Evolutionary conservation across 1,140 invertebrate genomes (phyloP), one percentile per base, ranked within the genome.

Genomic region (Samia ricini): DNA sequence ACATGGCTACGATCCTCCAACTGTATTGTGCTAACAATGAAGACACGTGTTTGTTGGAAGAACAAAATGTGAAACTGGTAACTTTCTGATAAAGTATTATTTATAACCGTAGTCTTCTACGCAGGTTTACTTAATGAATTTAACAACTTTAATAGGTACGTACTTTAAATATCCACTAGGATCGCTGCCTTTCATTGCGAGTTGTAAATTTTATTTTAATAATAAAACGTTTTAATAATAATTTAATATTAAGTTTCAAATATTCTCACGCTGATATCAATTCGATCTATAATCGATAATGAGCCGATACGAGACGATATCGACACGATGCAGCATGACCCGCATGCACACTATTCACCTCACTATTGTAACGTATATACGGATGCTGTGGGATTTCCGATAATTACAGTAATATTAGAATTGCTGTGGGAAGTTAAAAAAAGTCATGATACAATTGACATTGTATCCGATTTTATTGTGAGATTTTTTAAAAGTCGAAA

Each of bases 291-390:
- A 55, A 42, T 56, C 60, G 60, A 62, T 62, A 61, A 61, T 55
- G 52, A 55, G 60, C 22, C 60, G 60, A 56, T 62, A 62, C 55
- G 48, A 36, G 51, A 48, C 18, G 23, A 18, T 29, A 0, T 26
- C 56, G 56, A 58, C 4, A 15, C 33, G 5, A 36, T 10, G 33
- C 4, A 29, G 4, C n/a, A n/a, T n/a, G 36, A 26, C 61, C 61
- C 61, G 61, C 61, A 63, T 63, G 29, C 48, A 21, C 51, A 48
- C 61, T 48, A 63, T 63, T 63, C 56, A 36, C 58, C 57, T 18
- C 48, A 24, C 61, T 24, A 63, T 63, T 63, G 61, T 57, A 63
- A 63, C 61, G 61, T 42, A 57, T 18, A 57, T 57, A n/a, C 29
- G 55, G 61, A 63, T 57, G 55, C 61, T 63, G 55, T 48, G 42